A percentile compares a stretch with the other conserved stretches of the same genome.
These are phyloP conservation scores for Procambarus clarkii DNA, from an alignment of 1,140 invertebrate genomes.

Conservation along the genomic window DNA sequence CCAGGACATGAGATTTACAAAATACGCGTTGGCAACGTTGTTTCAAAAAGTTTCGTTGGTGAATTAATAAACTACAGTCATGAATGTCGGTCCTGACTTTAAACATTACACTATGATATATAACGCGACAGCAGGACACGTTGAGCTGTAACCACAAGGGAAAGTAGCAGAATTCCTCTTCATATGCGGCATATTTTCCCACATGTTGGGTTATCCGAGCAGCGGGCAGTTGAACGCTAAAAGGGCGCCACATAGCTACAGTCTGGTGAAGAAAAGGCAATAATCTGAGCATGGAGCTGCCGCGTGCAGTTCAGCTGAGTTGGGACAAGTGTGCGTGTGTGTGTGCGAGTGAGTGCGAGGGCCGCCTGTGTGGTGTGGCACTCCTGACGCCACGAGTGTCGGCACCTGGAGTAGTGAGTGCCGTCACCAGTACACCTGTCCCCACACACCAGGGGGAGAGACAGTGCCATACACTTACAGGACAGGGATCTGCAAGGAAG, in stretches of 20 bases:
- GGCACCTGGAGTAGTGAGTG: not conserved
- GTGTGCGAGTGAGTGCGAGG: slow-evolving; percentile 13
- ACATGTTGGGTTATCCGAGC: not conserved
- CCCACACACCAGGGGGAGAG: not conserved
- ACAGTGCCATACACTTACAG: not conserved
- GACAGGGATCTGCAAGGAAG: not conserved
- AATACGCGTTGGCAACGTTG: slow-evolving; percentile 27
- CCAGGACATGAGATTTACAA: not conserved
- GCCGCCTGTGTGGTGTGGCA: not conserved
- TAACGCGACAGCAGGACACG: not conserved
- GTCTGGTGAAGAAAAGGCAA: slow-evolving; percentile 38
- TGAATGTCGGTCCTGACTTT: not conserved
- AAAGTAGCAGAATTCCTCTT: too few species aligned
- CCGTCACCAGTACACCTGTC: not conserved
- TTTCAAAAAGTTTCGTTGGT: slow-evolving; percentile 40
- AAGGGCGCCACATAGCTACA: not conserved
- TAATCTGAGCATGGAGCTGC: slow-evolving; percentile 4
- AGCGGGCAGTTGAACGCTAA: not conserved
- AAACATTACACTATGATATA: not conserved
- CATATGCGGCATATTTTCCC: too few species aligned
- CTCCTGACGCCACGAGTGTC: not conserved
- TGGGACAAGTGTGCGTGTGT: slow-evolving; percentile 53
- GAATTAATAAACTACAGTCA: not conserved
- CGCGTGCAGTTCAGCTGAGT: slow-evolving; percentile 54
- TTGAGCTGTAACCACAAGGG: too few species aligned